phyloP scores from a whole-genome alignment of 2,113 vertebrate genomes.

The Empidonax alnorum region DNA sequence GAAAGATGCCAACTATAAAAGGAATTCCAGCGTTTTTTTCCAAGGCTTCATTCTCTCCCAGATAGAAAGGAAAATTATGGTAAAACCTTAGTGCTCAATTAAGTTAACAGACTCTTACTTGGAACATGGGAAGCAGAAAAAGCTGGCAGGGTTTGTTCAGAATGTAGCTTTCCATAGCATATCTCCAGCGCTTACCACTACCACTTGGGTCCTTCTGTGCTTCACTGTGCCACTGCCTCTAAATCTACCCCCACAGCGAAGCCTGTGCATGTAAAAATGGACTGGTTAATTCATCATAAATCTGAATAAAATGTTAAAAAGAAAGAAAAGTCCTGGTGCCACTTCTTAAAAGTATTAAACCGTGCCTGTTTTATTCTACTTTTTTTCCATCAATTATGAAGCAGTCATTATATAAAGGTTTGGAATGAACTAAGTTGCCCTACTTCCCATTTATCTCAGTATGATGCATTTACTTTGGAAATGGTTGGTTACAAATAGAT shows the following conservation, averaged over 20 bases:
- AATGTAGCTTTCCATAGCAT: neutral
- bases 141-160: neutral
- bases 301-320: neutral
- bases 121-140: neutral
- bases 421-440: neutral
- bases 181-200: neutral
- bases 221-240: neutral
- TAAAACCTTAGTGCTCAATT: neutral
- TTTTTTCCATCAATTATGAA: constrained; percentile 6
- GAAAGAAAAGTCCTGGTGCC: neutral
- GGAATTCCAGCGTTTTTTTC: neutral
- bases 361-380: neutral
- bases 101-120: neutral
- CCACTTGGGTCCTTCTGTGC: neutral
- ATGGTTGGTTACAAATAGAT: constrained; percentile 31
- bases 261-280: neutral
- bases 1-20: neutral
- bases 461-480: constrained; percentile 32
- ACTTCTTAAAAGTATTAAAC: neutral
- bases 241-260: neutral
- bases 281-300: neutral
- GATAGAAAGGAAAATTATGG: neutral
- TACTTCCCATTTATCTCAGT: constrained; percentile 23
- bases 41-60: neutral
- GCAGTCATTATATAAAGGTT: neutral